Evolutionary conservation across 2,113 vertebrate species (phyloP), one percentile per base, ranked within the genome.

Genomic region (Dicentrarchus labrax): DNA sequence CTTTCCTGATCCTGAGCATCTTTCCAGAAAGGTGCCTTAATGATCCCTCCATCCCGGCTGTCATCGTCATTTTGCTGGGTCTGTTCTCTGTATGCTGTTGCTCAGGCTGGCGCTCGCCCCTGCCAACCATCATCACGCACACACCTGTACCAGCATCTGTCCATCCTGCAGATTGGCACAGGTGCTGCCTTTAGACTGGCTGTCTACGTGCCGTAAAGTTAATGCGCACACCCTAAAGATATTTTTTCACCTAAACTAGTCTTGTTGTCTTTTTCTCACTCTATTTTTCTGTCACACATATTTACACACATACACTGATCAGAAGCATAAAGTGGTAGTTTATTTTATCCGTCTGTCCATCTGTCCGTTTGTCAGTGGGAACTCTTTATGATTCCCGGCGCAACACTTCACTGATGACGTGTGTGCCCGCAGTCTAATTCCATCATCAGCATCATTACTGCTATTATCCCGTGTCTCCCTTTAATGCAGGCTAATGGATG

Each of bases 401-500:
- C 88, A 90, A 54, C 74, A 60, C 80, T 84, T 80, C 83, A 81
- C 86, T 82, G 87, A 90, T 92, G 89, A 92, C 94, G 91, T 93
- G 90, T 92, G 90, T 90, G 80, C 89, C 94, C 78, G 75, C 85
- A 91, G 93, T 93, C 94, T 93, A 91, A 93, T 91, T 93, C 92
- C 94, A 96, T 96, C 95, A 95, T 92, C 93, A 86, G 89, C 94
- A 95, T 96, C 94, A 95, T 96, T 95, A 95, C 93, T 94, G 94
- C 93, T 94, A 95, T 95, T 95, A 95, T 94, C 91, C 90, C 84
- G 91, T 95, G 94, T 95, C 94, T 95, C 94, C 93, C 94, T 94
- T 92, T 95, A 95, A 96, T 95, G 92, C 91, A 82, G 93, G 94
- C 92, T 96, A 96, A 96, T 96, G 94, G 94, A 94, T 94, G 94